Conservation (phyloP, 2,888 invertebrate species). For the Petrolisthes manimaculis region DNA sequence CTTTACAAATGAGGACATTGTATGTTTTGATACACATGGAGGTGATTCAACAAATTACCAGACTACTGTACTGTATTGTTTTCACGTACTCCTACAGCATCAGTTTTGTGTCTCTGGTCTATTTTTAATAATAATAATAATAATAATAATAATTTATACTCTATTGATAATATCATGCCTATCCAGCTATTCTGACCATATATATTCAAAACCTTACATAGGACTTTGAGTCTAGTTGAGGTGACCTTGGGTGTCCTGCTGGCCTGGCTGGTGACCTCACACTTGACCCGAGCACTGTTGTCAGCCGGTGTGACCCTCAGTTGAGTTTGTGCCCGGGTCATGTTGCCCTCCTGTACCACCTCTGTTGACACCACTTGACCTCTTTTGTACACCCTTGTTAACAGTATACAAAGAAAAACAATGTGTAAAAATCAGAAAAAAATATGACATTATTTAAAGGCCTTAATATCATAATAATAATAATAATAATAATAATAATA, state of each 20-base stretch:
- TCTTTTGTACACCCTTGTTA: constrained; percentile 47
- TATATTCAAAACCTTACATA: constrained; percentile 80
- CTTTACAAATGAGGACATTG: no score
- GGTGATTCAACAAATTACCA: no score
- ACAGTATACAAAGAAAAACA: background rate
- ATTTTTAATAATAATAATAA: no score
- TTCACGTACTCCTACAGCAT: no score
- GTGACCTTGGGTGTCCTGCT: constrained; percentile 87
- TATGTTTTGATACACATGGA: no score
- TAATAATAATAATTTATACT: no score
- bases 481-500: background rate
- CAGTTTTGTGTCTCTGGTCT: no score
- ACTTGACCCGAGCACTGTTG: constrained; percentile 92
- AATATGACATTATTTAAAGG: background rate
- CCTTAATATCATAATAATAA: background rate
- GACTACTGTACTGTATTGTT: no score
- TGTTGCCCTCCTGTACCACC: constrained; percentile 23
- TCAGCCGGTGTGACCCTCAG: constrained; percentile 90
- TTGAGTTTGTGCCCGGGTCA: constrained; percentile 76
- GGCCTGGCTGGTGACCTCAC: constrained; percentile 92
- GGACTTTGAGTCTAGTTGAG: constrained; percentile 85
- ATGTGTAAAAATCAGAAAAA: background rate
- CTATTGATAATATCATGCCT: background rate
- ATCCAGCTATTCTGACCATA: background rate
- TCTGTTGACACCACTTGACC: constrained; percentile 37